phyloP scores from a whole-genome alignment of 2,113 vertebrate species.

The Mellivora capensis region DNA sequence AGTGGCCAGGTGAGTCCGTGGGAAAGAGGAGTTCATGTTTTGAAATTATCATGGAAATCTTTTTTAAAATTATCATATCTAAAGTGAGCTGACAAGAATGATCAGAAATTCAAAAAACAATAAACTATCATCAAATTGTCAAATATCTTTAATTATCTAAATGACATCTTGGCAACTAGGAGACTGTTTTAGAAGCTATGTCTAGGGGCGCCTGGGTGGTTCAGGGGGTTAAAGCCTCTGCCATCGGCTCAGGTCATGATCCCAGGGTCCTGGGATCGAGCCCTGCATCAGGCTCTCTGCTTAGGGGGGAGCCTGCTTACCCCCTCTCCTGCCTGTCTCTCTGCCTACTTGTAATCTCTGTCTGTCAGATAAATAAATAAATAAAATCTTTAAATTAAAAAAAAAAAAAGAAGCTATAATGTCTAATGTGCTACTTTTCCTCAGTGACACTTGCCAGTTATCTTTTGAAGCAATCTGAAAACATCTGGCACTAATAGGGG shows the following conservation, averaged over 20 bases:
- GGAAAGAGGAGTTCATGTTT: conserved; percentile 33
- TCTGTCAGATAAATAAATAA: too few relatives aligned
- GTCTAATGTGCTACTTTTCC: not conserved
- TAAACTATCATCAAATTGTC: not conserved
- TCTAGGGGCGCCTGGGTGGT: too few relatives aligned
- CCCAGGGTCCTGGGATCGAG: too few relatives aligned
- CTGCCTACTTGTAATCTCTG: too few relatives aligned
- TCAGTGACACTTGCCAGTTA: not conserved
- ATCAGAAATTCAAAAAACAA: conserved; percentile 3
- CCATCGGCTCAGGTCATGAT: too few relatives aligned
- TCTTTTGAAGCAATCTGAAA: conserved; percentile 14
- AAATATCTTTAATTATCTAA: conserved; percentile 38
- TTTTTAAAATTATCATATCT: not conserved
- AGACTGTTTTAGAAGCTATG: not conserved
- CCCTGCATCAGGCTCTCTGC: too few relatives aligned
- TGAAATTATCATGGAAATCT: not conserved
- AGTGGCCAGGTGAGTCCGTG: conserved; percentile 75
- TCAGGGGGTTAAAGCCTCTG: too few relatives aligned
- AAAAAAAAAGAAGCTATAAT: not conserved
- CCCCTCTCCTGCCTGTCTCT: too few relatives aligned
- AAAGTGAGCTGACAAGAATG: not conserved
- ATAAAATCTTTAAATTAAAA: too few relatives aligned
- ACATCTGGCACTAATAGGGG: not conserved
- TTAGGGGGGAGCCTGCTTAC: too few relatives aligned
- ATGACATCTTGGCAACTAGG: not conserved